phyloP scores from a whole-genome alignment of 37 sponge, comb jelly and placozoan species.

The Hexactinellida sp. region DNA sequence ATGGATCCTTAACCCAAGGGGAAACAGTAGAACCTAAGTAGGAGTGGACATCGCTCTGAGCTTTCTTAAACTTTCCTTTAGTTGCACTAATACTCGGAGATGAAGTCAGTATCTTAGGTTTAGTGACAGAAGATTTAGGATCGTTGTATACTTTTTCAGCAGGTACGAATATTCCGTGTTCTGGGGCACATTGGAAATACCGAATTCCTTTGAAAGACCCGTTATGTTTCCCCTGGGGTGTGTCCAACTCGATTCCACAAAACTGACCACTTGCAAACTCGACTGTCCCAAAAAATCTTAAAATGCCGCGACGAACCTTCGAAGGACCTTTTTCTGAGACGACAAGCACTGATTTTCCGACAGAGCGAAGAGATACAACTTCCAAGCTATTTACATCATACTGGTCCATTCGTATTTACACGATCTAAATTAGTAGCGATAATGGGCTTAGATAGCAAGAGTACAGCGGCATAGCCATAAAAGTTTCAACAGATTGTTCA shows the following conservation, averaged over 20 bases:
- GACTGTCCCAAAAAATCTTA: neutral
- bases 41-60: neutral
- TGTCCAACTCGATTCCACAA: neutral
- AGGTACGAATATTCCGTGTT: neutral
- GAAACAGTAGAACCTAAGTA: neutral
- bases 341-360: neutral
- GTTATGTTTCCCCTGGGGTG: neutral
- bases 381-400: neutral
- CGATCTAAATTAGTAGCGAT: too few relatives aligned
- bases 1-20: neutral
- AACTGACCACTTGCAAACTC: neutral
- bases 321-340: neutral
- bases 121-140: neutral
- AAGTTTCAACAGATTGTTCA: too few relatives aligned
- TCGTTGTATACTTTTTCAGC: neutral
- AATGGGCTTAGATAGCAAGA: too few relatives aligned
- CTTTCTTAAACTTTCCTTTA: neutral
- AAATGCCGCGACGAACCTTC: neutral
- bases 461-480: too few relatives aligned
- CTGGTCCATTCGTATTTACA: too few relatives aligned
- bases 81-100: neutral
- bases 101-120: neutral
- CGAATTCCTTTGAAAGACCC: neutral
- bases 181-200: neutral
- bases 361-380: neutral